phyloP scores from a whole-genome alignment of 2,113 vertebrate genomes.

The Azemiops feae region DNA sequence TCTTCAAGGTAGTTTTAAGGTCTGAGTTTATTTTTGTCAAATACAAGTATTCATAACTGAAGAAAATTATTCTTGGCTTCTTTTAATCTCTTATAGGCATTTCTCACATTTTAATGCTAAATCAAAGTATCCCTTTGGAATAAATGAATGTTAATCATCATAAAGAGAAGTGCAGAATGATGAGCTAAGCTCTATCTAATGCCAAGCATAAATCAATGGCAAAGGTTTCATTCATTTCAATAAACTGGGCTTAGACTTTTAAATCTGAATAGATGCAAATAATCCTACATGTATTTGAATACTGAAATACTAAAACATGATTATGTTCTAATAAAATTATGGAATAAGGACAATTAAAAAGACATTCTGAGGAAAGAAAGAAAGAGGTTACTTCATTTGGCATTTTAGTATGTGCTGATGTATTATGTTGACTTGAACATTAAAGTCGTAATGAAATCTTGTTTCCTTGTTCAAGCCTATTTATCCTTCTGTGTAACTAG shows the following conservation, averaged over 20 bases:
- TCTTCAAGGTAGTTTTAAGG: background rate
- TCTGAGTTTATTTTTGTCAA: background rate
- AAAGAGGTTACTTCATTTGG: background rate
- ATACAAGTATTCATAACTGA: background rate
- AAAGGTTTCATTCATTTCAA: slow-evolving; percentile 9
- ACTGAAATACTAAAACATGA: background rate
- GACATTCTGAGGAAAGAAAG: background rate
- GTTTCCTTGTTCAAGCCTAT: background rate
- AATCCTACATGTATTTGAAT: background rate
- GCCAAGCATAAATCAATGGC: slow-evolving; percentile 6
- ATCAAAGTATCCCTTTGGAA: slow-evolving; percentile 6
- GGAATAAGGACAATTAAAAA: background rate
- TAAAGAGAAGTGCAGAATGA: background rate
- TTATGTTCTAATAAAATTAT: background rate
- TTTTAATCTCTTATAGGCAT: background rate
- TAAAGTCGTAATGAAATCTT: background rate
- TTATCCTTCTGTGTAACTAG: background rate
- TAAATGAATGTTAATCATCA: slow-evolving; percentile 21
- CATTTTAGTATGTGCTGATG: background rate
- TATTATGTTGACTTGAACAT: slow-evolving; percentile 1
- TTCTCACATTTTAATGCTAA: slow-evolving; percentile 10
- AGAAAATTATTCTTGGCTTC: background rate
- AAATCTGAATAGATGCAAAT: background rate
- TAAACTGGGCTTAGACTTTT: background rate
- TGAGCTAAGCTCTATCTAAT: slow-evolving; percentile 15